Evolutionary conservation across 2,797 vertebrate genomes (phyloP).

Genomic region (Taeniopygia guttata): DNA sequence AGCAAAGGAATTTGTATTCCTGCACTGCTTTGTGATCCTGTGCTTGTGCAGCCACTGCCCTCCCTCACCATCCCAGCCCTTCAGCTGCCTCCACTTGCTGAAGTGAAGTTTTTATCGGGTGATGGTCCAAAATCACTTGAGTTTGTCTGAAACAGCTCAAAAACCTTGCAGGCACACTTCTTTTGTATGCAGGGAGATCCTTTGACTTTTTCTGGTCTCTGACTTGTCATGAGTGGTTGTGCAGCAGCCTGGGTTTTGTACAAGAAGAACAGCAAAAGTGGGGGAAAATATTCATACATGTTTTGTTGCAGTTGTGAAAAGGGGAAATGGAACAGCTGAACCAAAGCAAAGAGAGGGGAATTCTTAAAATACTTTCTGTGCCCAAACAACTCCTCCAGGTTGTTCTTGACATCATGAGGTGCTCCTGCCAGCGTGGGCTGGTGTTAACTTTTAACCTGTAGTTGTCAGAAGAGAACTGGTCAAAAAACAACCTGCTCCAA

Average conservation of each 20-base stretch:
- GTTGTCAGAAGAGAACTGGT: background rate
- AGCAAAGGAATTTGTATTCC: background rate
- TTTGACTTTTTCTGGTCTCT: background rate
- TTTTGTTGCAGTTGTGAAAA: background rate
- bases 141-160: background rate
- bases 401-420: background rate
- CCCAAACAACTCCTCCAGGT: background rate
- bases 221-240: background rate
- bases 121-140: background rate
- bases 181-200: background rate
- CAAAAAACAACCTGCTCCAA: background rate
- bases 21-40: background rate
- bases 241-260: background rate
- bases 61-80: background rate
- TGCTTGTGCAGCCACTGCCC: background rate
- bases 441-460: constrained; percentile 11
- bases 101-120: background rate
- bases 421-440: background rate
- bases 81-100: background rate
- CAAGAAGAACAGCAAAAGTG: background rate
- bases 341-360: background rate
- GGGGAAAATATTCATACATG: background rate
- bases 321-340: background rate
- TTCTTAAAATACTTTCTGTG: background rate
- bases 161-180: background rate